These are phyloP conservation scores for Rhinatrema bivittatum DNA, from an alignment of 2,797 vertebrate genomes.

Conservation along the genomic window DNA sequence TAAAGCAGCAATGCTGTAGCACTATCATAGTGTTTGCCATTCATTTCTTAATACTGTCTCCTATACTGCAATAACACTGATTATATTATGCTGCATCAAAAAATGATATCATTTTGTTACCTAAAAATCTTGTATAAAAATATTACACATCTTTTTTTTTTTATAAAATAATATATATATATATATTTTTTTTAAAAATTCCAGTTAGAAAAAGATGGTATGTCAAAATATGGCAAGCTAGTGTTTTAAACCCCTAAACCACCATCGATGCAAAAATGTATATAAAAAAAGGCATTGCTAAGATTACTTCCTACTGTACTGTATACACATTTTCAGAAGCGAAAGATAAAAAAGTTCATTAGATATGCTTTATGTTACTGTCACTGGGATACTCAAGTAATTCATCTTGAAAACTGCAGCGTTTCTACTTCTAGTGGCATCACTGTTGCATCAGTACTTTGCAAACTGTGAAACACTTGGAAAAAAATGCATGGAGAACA, in stretches of 20 bases:
- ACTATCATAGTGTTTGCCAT: fast-evolving
- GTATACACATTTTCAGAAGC: not conserved
- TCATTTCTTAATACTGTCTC: slow-evolving; percentile 7
- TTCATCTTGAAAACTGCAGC: not conserved
- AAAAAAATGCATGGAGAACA: slow-evolving; percentile 3
- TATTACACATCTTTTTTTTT: slow-evolving; percentile 50
- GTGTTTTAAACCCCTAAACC: slow-evolving; percentile 39
- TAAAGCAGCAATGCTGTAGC: not conserved
- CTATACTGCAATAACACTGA: not conserved
- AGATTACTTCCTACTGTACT: slow-evolving; percentile 3
- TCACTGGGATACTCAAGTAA: not conserved
- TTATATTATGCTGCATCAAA: slow-evolving; percentile 3
- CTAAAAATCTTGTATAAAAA: slow-evolving; percentile 54
- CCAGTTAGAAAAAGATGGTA: slow-evolving; percentile 41
- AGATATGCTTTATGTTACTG: not conserved
- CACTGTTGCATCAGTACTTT: not conserved
- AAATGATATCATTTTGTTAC: slow-evolving; percentile 18
- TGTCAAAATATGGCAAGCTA: slow-evolving; percentile 61
- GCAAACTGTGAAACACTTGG: not conserved
- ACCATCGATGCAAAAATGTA: slow-evolving; percentile 43
- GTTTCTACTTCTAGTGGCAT: not conserved
- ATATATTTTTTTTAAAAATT: slow-evolving; percentile 45
- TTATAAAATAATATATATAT: slow-evolving; percentile 46
- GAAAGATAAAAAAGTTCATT: not conserved
- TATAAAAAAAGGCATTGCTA: slow-evolving; percentile 42